phyloP scores from a whole-genome alignment of 2,797 vertebrate genomes.

The Takifugu rubripes region DNA sequence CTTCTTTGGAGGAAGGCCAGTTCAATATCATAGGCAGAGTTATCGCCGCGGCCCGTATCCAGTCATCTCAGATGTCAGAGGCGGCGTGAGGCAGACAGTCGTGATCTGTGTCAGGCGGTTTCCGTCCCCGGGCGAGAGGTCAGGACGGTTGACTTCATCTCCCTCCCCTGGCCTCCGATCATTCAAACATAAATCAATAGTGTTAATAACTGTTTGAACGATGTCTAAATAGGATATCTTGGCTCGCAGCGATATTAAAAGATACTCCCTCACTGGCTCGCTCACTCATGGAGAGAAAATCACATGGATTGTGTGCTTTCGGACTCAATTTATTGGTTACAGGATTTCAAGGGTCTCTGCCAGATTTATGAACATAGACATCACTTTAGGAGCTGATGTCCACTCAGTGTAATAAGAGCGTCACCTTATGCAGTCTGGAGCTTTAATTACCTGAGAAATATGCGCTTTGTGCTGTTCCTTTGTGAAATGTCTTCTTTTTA shows the following conservation, averaged over 20 bases:
- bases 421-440: no score
- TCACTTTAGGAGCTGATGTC: slow-evolving; percentile 5
- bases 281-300: slow-evolving; percentile 33
- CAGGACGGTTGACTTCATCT: slow-evolving; percentile 76
- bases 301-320: slow-evolving; percentile 20
- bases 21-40: slow-evolving; percentile 45
- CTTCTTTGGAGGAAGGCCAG: slow-evolving; percentile 20
- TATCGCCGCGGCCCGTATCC: slow-evolving; percentile 60
- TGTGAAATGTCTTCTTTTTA: not conserved
- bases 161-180: slow-evolving; percentile 73
- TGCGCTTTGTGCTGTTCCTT: no score
- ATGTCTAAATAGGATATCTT: slow-evolving; percentile 81
- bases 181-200: slow-evolving; percentile 84
- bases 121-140: slow-evolving; percentile 72
- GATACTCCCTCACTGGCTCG: slow-evolving; percentile 46
- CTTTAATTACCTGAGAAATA: no score
- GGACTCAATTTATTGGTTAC: slow-evolving; percentile 21
- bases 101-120: slow-evolving; percentile 72
- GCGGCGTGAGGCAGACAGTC: slow-evolving; percentile 64
- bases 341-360: not conserved
- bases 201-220: slow-evolving; percentile 81
- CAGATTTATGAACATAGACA: slow-evolving; percentile 13
- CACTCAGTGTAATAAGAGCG: slow-evolving; percentile 4
- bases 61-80: slow-evolving; percentile 70
- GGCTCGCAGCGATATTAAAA: slow-evolving; percentile 73